A percentile compares a stretch with the other conserved stretches of the same genome.
phyloP scores from a whole-genome alignment of 2,797 vertebrate genomes.

The Pyrrhura leucotis region DNA sequence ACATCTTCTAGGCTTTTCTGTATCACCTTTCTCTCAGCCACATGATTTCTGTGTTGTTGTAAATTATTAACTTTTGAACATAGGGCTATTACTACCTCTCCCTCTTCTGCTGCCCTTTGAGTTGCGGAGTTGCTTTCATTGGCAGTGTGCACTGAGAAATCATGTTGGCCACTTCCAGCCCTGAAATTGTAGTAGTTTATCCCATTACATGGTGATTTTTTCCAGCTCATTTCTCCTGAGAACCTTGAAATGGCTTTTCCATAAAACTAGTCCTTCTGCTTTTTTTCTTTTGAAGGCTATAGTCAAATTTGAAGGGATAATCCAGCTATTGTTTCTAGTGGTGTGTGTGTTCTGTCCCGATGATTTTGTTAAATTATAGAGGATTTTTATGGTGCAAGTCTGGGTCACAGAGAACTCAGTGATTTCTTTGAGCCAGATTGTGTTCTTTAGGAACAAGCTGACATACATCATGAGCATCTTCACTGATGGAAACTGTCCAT shows the following conservation, averaged over 20 bases:
- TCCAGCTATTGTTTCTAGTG: slow-evolving; percentile 5
- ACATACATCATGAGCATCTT: not conserved
- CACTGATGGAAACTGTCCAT: not conserved
- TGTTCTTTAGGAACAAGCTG: not conserved
- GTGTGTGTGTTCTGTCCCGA: not conserved
- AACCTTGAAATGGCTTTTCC: slow-evolving; percentile 49
- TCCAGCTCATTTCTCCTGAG: slow-evolving; percentile 20
- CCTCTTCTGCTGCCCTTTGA: slow-evolving; percentile 8
- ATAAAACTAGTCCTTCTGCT: not conserved
- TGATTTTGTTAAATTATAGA: not conserved
- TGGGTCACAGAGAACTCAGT: not conserved
- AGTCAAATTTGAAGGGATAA: not conserved
- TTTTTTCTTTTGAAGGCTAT: not conserved
- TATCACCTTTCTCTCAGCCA: not conserved
- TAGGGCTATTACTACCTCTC: not conserved
- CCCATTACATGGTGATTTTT: slow-evolving; percentile 39
- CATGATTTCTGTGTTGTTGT: not conserved
- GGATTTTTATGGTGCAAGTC: not conserved
- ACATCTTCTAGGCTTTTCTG: not conserved
- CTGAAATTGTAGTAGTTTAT: slow-evolving; percentile 46
- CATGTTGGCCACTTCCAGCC: not conserved
- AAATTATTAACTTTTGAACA: slow-evolving; percentile 32
- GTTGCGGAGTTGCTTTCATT: slow-evolving; percentile 15
- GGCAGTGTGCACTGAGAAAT: not conserved
- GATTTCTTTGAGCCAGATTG: not conserved